These are phyloP conservation scores for Beroe ovata DNA, from an alignment of 37 sponge, comb jelly and placozoan species.

Conservation along the genomic window DNA sequence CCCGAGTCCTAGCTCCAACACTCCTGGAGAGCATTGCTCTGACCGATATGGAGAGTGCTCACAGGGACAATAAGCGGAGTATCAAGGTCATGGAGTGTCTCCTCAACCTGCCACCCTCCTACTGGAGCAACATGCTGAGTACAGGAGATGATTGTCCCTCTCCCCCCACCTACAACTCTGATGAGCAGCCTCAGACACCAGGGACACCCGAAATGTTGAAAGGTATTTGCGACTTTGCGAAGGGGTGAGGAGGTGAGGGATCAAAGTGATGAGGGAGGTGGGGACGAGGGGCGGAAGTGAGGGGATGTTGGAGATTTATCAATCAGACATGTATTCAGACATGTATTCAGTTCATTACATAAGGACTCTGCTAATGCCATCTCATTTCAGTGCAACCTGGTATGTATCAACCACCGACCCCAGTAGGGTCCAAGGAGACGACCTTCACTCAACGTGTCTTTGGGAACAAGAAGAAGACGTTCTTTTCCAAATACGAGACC, in stretches of 20 bases:
- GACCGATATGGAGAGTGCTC: conserved; percentile 72
- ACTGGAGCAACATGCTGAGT: conserved; percentile 63
- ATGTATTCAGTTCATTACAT: not conserved
- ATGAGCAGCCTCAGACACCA: conserved; percentile 22
- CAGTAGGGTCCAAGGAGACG: not conserved
- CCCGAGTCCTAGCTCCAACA: conserved; percentile 88
- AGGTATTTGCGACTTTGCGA: no score
- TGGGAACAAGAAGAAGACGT: conserved; percentile 31
- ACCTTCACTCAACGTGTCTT: conserved; percentile 60
- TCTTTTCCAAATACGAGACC: conserved; percentile 55
- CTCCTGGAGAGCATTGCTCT: conserved; percentile 77
- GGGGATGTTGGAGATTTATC: no score
- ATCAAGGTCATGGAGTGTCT: conserved; percentile 71
- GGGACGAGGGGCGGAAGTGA: no score
- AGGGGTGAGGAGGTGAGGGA: no score
- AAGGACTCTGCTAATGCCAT: not conserved
- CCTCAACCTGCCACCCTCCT: conserved; percentile 30
- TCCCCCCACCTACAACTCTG: not conserved
- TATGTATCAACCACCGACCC: conserved; percentile 61
- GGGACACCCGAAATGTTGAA: conserved; percentile 60
- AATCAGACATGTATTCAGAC: not conserved
- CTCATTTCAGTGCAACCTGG: conserved; percentile 61
- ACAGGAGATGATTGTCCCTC: conserved; percentile 36
- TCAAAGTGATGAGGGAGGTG: no score
- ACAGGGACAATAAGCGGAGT: conserved; percentile 77